A percentile compares a stretch with the other conserved stretches of the same genome.
Evolutionary conservation across 2,888 invertebrate genomes (phyloP).

Genomic region (Trilocha varians): DNA sequence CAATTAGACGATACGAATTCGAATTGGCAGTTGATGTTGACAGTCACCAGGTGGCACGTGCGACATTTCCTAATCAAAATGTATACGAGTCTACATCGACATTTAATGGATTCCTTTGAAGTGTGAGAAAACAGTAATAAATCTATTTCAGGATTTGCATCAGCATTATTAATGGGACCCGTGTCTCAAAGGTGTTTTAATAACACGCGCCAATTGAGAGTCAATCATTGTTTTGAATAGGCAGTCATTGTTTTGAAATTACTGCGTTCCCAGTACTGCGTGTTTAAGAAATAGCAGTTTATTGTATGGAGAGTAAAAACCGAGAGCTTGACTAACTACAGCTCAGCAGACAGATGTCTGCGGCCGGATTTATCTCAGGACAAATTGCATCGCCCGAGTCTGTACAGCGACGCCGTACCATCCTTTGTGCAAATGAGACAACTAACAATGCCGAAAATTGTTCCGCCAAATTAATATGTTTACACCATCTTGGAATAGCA

Average conservation of each 20-base stretch:
- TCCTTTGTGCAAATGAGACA: slow-evolving; percentile 58
- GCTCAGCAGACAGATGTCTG: slow-evolving; percentile 56
- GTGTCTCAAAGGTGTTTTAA: slow-evolving; percentile 38
- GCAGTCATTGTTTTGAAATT: not conserved
- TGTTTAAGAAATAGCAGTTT: not conserved
- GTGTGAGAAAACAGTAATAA: slow-evolving; percentile 56
- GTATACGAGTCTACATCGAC: slow-evolving; percentile 41
- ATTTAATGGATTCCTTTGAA: slow-evolving; percentile 64
- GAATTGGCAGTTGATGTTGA: slow-evolving; percentile 61
- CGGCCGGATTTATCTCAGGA: slow-evolving; percentile 60
- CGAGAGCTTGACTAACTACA: slow-evolving; percentile 33
- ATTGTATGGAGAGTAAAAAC: slow-evolving; percentile 23
- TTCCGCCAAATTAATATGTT: slow-evolving; percentile 51
- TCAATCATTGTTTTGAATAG: slow-evolving; percentile 20
- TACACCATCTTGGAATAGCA: slow-evolving; percentile 24
- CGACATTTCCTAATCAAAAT: slow-evolving; percentile 37
- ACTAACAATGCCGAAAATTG: slow-evolving; percentile 48
- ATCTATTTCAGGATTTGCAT: slow-evolving; percentile 39
- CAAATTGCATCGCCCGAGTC: slow-evolving; percentile 53
- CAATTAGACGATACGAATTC: slow-evolving; percentile 51
- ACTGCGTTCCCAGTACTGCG: not conserved
- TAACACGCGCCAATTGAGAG: slow-evolving; percentile 37
- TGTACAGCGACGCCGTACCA: slow-evolving; percentile 24
- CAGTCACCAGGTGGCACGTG: slow-evolving; percentile 52
- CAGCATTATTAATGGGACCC: slow-evolving; percentile 29